phyloP scores from a whole-genome alignment of 2,113 vertebrate genomes.

The Antechinus flavipes region DNA sequence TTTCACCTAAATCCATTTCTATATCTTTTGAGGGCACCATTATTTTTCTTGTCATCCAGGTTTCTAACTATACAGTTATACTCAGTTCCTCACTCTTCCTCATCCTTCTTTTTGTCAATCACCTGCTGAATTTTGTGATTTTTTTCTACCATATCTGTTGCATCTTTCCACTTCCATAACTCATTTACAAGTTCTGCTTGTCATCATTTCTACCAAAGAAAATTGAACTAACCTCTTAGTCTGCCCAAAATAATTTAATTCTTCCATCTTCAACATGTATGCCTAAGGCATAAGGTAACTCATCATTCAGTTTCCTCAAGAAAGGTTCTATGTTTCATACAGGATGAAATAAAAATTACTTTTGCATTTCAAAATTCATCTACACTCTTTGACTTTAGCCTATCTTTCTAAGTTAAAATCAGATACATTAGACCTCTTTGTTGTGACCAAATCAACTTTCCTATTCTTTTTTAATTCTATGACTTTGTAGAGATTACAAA shows the following conservation, averaged over 20 bases:
- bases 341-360: background rate
- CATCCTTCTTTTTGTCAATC: background rate
- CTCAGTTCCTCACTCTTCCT: background rate
- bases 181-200: background rate
- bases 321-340: background rate
- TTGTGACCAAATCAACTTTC: background rate
- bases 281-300: background rate
- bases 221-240: background rate
- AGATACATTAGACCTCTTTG: background rate
- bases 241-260: background rate
- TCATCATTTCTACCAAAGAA: background rate
- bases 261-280: background rate
- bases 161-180: background rate
- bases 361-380: background rate
- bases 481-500: background rate
- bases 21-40: background rate
- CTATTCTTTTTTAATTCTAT: background rate
- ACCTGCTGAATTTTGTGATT: background rate
- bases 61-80: background rate
- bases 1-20: background rate
- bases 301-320: background rate
- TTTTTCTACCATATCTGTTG: background rate
- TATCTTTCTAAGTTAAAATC: background rate
- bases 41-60: background rate
- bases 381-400: background rate